These are phyloP conservation scores for Sympetrum striolatum DNA, from an alignment of 2,888 invertebrate genomes.

Conservation along the genomic window DNA sequence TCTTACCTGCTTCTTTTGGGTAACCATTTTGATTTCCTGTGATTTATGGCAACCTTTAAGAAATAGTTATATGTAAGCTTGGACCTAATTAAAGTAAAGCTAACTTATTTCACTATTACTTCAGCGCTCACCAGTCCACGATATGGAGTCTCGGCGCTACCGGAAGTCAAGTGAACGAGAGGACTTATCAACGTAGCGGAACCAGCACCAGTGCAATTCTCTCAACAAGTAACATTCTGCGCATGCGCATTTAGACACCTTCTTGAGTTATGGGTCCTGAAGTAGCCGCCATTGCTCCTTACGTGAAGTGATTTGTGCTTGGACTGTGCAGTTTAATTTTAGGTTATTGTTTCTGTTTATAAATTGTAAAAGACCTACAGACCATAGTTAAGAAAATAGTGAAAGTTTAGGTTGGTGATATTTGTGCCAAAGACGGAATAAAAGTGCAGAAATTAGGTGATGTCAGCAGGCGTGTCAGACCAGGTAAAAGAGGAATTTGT, in stretches of 20 bases:
- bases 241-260: constrained; percentile 22
- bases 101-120: neutral
- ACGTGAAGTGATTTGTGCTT: constrained; percentile 49
- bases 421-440: constrained; percentile 47
- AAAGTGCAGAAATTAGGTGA: constrained; percentile 56
- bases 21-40: constrained; percentile 71
- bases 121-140: neutral
- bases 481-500: constrained; percentile 70
- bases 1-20: constrained; percentile 84
- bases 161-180: constrained; percentile 11
- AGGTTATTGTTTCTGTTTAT: constrained; percentile 48
- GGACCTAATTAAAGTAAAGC: neutral
- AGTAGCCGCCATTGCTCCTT: constrained; percentile 50
- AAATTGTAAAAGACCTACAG: constrained; percentile 47
- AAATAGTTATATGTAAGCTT: constrained; percentile 47
- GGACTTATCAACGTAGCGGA: constrained; percentile 23
- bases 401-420: constrained; percentile 47
- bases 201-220: neutral
- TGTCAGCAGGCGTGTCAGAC: constrained; percentile 92
- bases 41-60: constrained; percentile 52
- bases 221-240: constrained; percentile 36
- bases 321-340: constrained; percentile 50
- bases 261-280: constrained; percentile 48
- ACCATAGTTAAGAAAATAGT: constrained; percentile 46
- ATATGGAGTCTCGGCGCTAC: neutral